A percentile compares a stretch with the other conserved stretches of the same genome.
These are phyloP conservation scores for Drosophila lini DNA, from an alignment of 1,140 invertebrate species.

Conservation along the genomic window DNA sequence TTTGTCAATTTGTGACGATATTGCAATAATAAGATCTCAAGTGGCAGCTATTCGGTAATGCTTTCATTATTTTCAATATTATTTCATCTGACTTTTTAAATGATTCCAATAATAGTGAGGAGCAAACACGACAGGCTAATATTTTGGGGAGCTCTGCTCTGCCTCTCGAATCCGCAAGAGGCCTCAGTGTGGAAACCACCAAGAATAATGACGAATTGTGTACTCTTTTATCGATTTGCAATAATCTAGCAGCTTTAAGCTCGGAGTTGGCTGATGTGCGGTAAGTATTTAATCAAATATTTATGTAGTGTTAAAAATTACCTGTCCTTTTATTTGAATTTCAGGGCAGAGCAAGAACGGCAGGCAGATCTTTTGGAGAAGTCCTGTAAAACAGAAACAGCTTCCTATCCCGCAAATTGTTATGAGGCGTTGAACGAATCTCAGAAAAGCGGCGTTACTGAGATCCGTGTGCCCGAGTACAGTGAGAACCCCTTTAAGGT, in stretches of 20 bases:
- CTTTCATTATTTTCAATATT: background rate
- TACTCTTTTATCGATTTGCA: background rate
- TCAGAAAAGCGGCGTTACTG: background rate
- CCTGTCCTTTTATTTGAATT: background rate
- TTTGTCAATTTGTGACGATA: constrained; percentile 3
- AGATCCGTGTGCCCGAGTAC: constrained; percentile 1
- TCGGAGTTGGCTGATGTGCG: background rate
- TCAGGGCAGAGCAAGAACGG: background rate
- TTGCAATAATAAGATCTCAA: background rate
- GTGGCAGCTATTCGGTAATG: background rate
- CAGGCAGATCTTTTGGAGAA: too few species aligned
- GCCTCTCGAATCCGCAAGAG: background rate
- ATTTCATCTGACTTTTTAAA: too few species aligned
- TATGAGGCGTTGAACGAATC: background rate
- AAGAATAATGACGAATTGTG: background rate
- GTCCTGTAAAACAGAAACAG: too few species aligned
- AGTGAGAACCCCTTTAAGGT: background rate
- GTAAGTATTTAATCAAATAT: background rate
- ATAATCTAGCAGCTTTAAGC: background rate
- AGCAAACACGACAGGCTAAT: too few species aligned
- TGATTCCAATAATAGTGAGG: background rate
- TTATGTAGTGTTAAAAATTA: too few species aligned
- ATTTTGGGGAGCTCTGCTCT: too few species aligned
- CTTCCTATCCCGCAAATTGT: background rate
- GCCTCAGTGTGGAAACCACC: background rate